A percentile compares a stretch with the other conserved stretches of the same genome.
phyloP scores from a whole-genome alignment of 2,888 invertebrate species.

The Drosophila neutralis region DNA sequence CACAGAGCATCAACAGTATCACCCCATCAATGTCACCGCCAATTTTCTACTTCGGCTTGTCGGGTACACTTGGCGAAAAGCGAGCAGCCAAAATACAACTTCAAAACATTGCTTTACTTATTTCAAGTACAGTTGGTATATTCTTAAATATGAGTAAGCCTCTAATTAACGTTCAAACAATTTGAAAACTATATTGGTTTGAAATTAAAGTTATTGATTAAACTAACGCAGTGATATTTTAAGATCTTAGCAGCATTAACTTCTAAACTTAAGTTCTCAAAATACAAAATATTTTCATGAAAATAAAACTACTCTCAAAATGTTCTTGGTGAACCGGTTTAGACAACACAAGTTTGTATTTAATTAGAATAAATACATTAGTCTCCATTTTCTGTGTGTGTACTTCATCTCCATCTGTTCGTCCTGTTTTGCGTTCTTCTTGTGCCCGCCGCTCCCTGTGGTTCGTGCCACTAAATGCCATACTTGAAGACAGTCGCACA shows the following conservation, averaged over 20 bases:
- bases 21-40: conserved; percentile 78
- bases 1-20: conserved; percentile 26
- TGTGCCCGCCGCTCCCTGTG: conserved; percentile 13
- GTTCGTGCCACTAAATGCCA: conserved; percentile 44
- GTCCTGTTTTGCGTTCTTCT: conserved; percentile 21
- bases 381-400: conserved; percentile 7
- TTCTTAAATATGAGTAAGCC: no score
- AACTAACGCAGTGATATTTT: background rate
- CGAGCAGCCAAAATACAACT: background rate
- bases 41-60: conserved; percentile 65
- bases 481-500: conserved; percentile 56
- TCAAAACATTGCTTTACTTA: background rate
- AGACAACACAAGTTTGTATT: background rate
- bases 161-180: background rate
- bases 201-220: background rate
- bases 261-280: background rate
- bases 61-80: conserved; percentile 15
- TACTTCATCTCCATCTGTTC: background rate
- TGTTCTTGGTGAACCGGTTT: background rate
- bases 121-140: background rate
- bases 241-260: background rate
- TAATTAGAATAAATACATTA: background rate
- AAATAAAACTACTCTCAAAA: background rate
- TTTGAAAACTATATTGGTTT: background rate
- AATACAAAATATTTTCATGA: background rate